Evolutionary conservation across 2,113 vertebrate genomes (phyloP).

Genomic region (Myiagra hebetior): DNA sequence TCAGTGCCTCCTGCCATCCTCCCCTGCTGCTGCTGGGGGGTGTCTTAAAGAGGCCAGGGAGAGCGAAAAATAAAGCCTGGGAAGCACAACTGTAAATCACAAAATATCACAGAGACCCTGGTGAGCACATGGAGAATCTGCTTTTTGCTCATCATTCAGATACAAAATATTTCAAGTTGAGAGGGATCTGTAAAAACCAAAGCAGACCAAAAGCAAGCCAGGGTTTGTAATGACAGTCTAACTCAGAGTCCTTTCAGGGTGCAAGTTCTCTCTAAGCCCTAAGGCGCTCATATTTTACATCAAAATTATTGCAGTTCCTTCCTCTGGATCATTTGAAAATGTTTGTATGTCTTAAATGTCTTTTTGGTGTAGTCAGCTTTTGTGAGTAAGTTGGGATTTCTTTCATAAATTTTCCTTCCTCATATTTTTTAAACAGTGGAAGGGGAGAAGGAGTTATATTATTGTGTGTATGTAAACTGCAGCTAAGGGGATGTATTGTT

Average conservation of each 20-base stretch:
- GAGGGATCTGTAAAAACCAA: background rate
- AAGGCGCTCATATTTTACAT: background rate
- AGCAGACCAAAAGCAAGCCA: background rate
- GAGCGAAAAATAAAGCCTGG: background rate
- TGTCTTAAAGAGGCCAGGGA: slow-evolving; percentile 5
- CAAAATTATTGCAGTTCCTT: background rate
- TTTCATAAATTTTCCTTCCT: slow-evolving; percentile 27
- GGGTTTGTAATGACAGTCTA: background rate
- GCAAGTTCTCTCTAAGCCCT: background rate
- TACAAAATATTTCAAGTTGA: background rate
- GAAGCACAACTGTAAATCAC: background rate
- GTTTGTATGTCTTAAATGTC: background rate
- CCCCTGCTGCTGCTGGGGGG: background rate
- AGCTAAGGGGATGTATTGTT: background rate
- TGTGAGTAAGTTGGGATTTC: slow-evolving; percentile 14
- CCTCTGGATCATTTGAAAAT: background rate
- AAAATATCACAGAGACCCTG: background rate
- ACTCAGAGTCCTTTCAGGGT: background rate
- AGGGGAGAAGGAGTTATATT: background rate
- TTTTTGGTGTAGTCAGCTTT: background rate
- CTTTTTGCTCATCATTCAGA: background rate
- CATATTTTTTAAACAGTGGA: background rate
- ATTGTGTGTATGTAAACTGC: background rate
- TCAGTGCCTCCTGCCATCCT: background rate
- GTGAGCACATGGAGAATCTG: rapidly evolving